A percentile compares a stretch with the other conserved stretches of the same genome.
Evolutionary conservation across 2,888 invertebrate genomes (phyloP).

Genomic region (Rhagophthalmus giganteus): DNA sequence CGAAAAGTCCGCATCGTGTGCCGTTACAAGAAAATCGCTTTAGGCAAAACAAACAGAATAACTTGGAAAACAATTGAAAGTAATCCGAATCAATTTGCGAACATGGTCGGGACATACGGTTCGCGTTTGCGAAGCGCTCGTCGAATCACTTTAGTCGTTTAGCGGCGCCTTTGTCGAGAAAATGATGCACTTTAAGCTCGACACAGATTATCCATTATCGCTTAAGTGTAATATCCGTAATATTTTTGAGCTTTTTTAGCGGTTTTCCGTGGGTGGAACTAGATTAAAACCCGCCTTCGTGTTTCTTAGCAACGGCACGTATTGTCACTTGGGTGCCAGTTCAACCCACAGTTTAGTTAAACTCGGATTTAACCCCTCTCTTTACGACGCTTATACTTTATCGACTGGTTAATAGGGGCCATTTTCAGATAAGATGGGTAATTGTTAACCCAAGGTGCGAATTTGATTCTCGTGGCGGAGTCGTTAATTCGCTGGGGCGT

Average conservation of each 20-base stretch:
- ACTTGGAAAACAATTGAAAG: slow-evolving; percentile 21
- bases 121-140: slow-evolving; percentile 29
- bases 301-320: slow-evolving; percentile 53
- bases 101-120: slow-evolving; percentile 23
- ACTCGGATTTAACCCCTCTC: slow-evolving; percentile 37
- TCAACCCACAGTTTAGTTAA: slow-evolving; percentile 49
- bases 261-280: slow-evolving; percentile 22
- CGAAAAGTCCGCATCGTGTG: not conserved
- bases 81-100: slow-evolving; percentile 24
- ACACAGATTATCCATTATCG: slow-evolving; percentile 47
- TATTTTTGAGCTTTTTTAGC: slow-evolving; percentile 17
- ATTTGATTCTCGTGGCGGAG: slow-evolving; percentile 36
- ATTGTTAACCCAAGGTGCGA: slow-evolving; percentile 38
- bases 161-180: slow-evolving; percentile 42
- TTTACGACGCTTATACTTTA: slow-evolving; percentile 25
- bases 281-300: slow-evolving; percentile 34
- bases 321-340: slow-evolving; percentile 44
- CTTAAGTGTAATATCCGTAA: slow-evolving; percentile 39
- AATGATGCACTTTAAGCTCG: slow-evolving; percentile 41
- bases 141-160: slow-evolving; percentile 44
- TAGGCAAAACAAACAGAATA: slow-evolving; percentile 15
- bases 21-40: too few relatives aligned
- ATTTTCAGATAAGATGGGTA: slow-evolving; percentile 33
- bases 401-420: slow-evolving; percentile 33
- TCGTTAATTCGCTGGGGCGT: too few relatives aligned